These are phyloP conservation scores for Agrochola lychnidis DNA, from an alignment of 2,888 invertebrate species.

Conservation along the genomic window DNA sequence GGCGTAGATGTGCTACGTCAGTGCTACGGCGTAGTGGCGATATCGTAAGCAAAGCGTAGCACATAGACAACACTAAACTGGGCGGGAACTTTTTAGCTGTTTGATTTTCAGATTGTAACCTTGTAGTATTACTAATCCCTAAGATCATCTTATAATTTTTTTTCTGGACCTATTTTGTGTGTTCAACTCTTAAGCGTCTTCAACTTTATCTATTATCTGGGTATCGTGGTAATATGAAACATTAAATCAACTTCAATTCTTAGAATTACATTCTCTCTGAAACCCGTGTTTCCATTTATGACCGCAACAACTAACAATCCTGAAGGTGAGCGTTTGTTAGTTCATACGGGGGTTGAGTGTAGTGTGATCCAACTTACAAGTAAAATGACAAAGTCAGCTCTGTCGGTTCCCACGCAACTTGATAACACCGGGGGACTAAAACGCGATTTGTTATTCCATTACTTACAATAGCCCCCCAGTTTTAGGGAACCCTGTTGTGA, in stretches of 20 bases:
- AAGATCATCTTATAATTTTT: neutral
- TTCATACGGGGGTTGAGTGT: slow-evolving; percentile 12
- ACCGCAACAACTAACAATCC: slow-evolving; percentile 27
- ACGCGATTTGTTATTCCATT: slow-evolving; percentile 54
- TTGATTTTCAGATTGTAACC: slow-evolving; percentile 12
- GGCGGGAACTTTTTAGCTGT: neutral
- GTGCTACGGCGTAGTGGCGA: slow-evolving; percentile 14
- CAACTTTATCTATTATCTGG: neutral
- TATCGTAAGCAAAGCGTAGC: slow-evolving; percentile 17
- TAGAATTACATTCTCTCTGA: neutral
- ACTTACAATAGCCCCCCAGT: slow-evolving; percentile 43
- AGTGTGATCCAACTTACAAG: slow-evolving; percentile 26
- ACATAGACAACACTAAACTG: neutral
- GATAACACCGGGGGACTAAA: slow-evolving; percentile 40
- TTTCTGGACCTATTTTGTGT: neutral
- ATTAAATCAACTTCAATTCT: neutral
- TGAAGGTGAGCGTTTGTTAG: slow-evolving; percentile 24
- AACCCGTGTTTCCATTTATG: slow-evolving; percentile 1
- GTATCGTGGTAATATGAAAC: neutral
- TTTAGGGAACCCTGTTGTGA: slow-evolving; percentile 45
- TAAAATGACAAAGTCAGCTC: slow-evolving; percentile 38
- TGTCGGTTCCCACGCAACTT: slow-evolving; percentile 31
- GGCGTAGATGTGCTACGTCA: slow-evolving; percentile 5
- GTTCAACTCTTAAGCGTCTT: neutral
- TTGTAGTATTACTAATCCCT: neutral